A percentile compares a stretch with the other conserved stretches of the same genome.
Conservation (phyloP, 2,797 vertebrate species). For the Eospalax fontanierii region DNA sequence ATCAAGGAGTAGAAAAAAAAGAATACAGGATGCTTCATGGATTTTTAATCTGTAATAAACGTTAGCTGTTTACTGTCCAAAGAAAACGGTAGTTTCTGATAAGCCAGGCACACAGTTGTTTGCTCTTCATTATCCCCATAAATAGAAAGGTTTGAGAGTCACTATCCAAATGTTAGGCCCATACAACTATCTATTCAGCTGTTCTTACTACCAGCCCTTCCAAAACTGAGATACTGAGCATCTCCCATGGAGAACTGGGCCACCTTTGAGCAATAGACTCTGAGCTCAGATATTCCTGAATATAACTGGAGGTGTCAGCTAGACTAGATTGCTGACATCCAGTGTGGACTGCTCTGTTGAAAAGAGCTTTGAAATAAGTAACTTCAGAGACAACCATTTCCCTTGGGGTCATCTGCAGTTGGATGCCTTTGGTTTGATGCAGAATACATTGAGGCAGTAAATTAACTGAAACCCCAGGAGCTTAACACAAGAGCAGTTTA, state of each 20-base stretch:
- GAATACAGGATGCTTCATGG: not conserved
- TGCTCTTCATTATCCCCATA: not conserved
- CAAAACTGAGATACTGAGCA: not conserved
- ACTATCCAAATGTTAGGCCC: not conserved
- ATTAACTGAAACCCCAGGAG: not conserved
- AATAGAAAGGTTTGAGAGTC: not conserved
- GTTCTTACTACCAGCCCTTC: not conserved
- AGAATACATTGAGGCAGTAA: not conserved
- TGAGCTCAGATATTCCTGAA: not conserved
- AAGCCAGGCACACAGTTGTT: not conserved
- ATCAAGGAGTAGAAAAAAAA: not conserved
- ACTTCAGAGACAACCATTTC: not conserved
- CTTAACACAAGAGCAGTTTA: conserved; percentile 47
- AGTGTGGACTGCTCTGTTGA: not conserved
- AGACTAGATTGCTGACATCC: not conserved
- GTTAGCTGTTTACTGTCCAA: not conserved
- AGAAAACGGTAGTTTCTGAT: conserved; percentile 17
- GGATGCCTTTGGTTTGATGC: not conserved
- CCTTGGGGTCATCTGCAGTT: not conserved
- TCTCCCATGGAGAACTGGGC: not conserved
- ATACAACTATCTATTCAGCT: not conserved
- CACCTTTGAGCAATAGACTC: not conserved
- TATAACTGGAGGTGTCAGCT: not conserved
- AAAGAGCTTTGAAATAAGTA: conserved; percentile 26
- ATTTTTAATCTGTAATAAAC: not conserved